These are phyloP conservation scores for Sarcophaga caerulescens DNA, from an alignment of 2,888 invertebrate species.

Conservation along the genomic window DNA sequence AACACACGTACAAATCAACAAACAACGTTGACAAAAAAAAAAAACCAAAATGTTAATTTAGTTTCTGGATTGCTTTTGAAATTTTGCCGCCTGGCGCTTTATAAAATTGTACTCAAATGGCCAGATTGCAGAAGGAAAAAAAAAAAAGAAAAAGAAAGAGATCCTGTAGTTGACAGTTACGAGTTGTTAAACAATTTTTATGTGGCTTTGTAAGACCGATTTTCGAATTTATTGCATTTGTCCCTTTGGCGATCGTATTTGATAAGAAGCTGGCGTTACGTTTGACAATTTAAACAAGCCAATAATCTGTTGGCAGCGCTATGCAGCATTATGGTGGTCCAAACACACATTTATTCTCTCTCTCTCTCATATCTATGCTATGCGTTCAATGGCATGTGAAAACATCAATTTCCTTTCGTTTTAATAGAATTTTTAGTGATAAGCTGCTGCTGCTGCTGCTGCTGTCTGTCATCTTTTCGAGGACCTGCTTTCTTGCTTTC, in stretches of 20 bases:
- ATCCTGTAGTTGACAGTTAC: slow-evolving; percentile 48
- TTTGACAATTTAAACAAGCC: slow-evolving; percentile 67
- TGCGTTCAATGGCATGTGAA: slow-evolving; percentile 55
- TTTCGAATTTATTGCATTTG: slow-evolving; percentile 4
- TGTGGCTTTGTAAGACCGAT: slow-evolving; percentile 30
- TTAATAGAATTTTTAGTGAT: slow-evolving; percentile 38
- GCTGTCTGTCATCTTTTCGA: too few relatives aligned
- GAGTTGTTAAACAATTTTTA: slow-evolving; percentile 31
- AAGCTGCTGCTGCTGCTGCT: neutral
- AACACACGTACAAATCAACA: slow-evolving; percentile 57
- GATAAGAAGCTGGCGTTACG: slow-evolving; percentile 60
- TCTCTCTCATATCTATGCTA: slow-evolving; percentile 36
- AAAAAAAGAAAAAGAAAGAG: neutral
- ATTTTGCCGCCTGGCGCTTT: slow-evolving; percentile 42
- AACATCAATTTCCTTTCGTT: slow-evolving; percentile 64
- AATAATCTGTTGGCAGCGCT: slow-evolving; percentile 39
- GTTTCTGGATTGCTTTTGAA: slow-evolving; percentile 27
- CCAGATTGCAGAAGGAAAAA: too few relatives aligned
- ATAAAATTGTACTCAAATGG: slow-evolving; percentile 4
- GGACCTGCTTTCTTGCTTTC: neutral
- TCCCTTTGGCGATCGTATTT: neutral
- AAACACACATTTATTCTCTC: neutral
- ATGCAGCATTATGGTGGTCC: slow-evolving; percentile 32
- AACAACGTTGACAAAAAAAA: slow-evolving; percentile 55
- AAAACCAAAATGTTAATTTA: slow-evolving; percentile 71